A percentile compares a stretch with the other conserved stretches of the same genome.
Conservation (phyloP, 2,113 vertebrate species). For the Hippocampus abdominalis region DNA sequence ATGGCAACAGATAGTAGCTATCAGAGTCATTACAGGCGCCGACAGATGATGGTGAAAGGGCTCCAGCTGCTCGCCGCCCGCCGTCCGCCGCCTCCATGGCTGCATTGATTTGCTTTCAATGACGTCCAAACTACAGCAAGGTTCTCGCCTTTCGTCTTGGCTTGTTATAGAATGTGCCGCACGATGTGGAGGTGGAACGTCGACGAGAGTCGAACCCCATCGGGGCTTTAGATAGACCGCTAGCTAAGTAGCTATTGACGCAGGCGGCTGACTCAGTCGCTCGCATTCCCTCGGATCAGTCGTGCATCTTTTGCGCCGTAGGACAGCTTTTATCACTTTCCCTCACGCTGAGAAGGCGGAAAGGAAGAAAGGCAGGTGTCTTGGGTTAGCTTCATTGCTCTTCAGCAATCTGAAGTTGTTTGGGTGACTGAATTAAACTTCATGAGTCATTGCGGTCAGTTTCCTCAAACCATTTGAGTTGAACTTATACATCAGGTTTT, state of each 20-base stretch:
- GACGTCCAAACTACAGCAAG: constrained; percentile 48
- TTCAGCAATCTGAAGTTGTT: constrained; percentile 23
- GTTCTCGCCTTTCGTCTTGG: constrained; percentile 12
- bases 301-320: not conserved
- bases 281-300: constrained; percentile 17
- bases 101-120: constrained; percentile 47
- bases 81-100: constrained; percentile 21
- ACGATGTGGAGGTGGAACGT: constrained; percentile 20
- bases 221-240: constrained; percentile 26
- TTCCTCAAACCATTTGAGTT: too few species aligned
- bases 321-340: constrained; percentile 4
- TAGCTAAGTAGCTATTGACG: constrained; percentile 34
- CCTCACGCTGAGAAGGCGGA: constrained; percentile 28
- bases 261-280: constrained; percentile 33
- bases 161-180: constrained; percentile 33
- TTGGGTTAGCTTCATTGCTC: constrained; percentile 43
- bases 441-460: too few species aligned
- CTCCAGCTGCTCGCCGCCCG: constrained; percentile 16
- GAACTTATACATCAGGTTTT: too few species aligned
- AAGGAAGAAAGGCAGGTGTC: constrained; percentile 37
- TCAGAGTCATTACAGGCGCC: constrained; percentile 41
- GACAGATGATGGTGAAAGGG: constrained; percentile 39
- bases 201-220: constrained; percentile 11
- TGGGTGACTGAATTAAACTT: too few species aligned
- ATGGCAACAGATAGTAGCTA: constrained; percentile 34